These are phyloP conservation scores for Stegodyphus mimosarum DNA, from an alignment of 1,140 invertebrate species.

Conservation along the genomic window DNA sequence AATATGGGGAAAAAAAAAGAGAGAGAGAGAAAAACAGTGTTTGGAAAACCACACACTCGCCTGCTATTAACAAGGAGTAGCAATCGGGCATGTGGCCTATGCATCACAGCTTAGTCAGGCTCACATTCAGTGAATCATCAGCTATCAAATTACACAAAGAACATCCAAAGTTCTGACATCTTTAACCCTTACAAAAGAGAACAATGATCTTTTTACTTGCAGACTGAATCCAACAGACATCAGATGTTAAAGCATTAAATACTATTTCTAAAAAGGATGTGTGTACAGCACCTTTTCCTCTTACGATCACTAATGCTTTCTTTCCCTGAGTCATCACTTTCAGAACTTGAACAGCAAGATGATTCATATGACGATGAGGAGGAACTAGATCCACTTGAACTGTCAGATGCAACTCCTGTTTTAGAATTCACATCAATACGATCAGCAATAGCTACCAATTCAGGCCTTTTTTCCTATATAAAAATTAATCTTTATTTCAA, in stretches of 20 bases:
- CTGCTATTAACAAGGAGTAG: background rate
- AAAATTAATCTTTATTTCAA: too few relatives aligned
- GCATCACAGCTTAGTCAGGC: background rate
- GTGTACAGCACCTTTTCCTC: conserved; percentile 76
- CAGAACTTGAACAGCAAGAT: conserved; percentile 64
- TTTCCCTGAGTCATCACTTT: conserved; percentile 75
- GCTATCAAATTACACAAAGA: background rate
- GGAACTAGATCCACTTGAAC: conserved; percentile 89
- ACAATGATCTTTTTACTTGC: background rate
- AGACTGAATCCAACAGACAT: too few relatives aligned
- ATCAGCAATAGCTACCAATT: conserved; percentile 85
- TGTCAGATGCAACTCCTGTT: conserved; percentile 94
- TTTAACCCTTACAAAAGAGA: background rate
- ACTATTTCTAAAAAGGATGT: background rate
- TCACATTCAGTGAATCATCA: background rate
- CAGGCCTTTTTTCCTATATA: conserved; percentile 77
- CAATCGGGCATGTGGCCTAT: background rate
- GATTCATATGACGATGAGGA: conserved; percentile 73
- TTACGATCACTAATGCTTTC: conserved; percentile 88
- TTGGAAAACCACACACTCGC: background rate
- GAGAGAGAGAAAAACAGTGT: background rate
- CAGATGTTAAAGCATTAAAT: too few relatives aligned
- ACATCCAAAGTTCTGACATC: background rate
- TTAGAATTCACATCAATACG: conserved; percentile 86
- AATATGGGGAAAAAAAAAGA: too few relatives aligned